A percentile compares a stretch with the other conserved stretches of the same genome.
phyloP scores from a whole-genome alignment of 1,140 invertebrate genomes.

The Ephestia elutella region DNA sequence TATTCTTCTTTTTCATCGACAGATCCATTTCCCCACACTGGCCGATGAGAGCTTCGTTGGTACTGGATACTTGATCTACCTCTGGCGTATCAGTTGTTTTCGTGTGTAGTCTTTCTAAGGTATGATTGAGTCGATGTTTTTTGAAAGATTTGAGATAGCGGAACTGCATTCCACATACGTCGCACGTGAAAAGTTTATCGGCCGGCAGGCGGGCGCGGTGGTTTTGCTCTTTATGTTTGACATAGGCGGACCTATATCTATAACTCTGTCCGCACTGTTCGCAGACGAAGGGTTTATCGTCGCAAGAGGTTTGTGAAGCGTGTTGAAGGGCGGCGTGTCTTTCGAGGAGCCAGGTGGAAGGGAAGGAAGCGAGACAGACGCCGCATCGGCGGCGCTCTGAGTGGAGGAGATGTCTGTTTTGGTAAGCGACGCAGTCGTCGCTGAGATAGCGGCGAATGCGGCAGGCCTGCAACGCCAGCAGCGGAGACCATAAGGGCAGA shows the following conservation, averaged over 20 bases:
- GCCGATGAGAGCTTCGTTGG: constrained; percentile 78
- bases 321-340: constrained; percentile 87
- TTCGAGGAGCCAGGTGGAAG: constrained; percentile 86
- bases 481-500: constrained; percentile 72
- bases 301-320: constrained; percentile 73
- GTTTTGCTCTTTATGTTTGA: constrained; percentile 91
- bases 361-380: constrained; percentile 87
- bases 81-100: constrained; percentile 73
- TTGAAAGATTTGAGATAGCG: constrained; percentile 91
- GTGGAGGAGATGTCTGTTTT: constrained; percentile 58
- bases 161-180: constrained; percentile 93
- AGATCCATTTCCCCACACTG: constrained; percentile 71
- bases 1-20: constrained; percentile 62
- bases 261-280: constrained; percentile 93
- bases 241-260: constrained; percentile 89
- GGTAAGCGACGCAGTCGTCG: constrained; percentile 64
- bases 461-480: constrained; percentile 68
- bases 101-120: constrained; percentile 84
- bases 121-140: constrained; percentile 90
- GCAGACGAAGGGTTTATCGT: constrained; percentile 93
- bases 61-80: constrained; percentile 82
- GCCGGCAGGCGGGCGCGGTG: constrained; percentile 88
- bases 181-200: constrained; percentile 91
- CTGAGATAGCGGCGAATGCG: constrained; percentile 71
- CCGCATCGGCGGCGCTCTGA: constrained; percentile 80